Evolutionary conservation across 2,888 invertebrate genomes (phyloP).

Genomic region (Lucinisca nassula): DNA sequence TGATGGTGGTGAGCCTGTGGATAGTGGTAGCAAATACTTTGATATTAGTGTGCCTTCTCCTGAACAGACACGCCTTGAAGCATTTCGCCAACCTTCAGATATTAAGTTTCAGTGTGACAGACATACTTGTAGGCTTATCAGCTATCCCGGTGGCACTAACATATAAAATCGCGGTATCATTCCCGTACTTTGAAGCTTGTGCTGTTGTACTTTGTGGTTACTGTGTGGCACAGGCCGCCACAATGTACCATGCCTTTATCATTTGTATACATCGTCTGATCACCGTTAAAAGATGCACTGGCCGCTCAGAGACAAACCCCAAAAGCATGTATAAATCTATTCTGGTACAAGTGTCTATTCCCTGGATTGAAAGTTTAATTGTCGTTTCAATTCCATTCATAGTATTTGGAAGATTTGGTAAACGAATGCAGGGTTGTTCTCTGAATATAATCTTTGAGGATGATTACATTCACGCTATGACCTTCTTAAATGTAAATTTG

Average conservation of each 20-base stretch:
- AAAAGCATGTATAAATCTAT: neutral
- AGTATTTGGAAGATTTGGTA: neutral
- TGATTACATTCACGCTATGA: neutral
- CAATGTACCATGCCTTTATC: neutral
- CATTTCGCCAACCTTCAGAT: slow-evolving; percentile 1
- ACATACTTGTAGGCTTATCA: neutral
- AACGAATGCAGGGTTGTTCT: neutral
- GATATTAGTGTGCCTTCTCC: neutral
- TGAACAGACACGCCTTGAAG: neutral
- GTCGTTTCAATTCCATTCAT: neutral
- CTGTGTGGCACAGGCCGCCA: neutral
- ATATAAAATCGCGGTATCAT: neutral
- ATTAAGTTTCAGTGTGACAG: neutral
- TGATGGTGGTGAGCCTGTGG: neutral
- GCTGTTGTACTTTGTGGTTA: neutral
- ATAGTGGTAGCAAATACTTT: neutral
- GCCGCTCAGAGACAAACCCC: neutral
- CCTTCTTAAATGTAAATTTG: neutral
- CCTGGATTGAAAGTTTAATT: neutral
- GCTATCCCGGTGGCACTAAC: neutral
- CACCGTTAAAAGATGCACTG: neutral
- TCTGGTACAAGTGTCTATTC: neutral
- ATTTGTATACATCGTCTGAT: slow-evolving; percentile 12
- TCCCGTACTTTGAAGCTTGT: neutral
- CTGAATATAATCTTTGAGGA: neutral